These are phyloP conservation scores for Mythimna impura DNA, from an alignment of 2,888 invertebrate species.

Conservation along the genomic window DNA sequence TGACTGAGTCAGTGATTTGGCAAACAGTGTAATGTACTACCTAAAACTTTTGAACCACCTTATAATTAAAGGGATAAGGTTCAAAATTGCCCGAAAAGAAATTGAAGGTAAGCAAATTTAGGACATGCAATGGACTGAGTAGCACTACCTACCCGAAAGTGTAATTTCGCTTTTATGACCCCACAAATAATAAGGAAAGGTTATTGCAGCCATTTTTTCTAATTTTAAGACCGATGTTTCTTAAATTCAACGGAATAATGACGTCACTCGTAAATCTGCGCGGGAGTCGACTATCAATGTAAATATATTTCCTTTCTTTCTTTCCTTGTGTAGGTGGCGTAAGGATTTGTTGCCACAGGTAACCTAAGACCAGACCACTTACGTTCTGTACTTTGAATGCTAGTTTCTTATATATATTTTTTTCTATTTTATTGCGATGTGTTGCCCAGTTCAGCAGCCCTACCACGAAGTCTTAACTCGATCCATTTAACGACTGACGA, in stretches of 20 bases:
- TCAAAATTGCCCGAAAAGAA: conserved; percentile 5
- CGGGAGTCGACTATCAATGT: conserved; percentile 37
- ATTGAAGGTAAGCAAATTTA: conserved; percentile 4
- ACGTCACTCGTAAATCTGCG: conserved; percentile 47
- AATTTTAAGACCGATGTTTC: conserved; percentile 44
- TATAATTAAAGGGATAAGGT: background rate
- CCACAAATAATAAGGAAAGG: conserved; percentile 63
- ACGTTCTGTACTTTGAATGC: no score
- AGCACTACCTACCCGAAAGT: conserved; percentile 54
- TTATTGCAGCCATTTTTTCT: conserved; percentile 61
- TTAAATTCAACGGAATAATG: conserved; percentile 28
- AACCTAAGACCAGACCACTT: background rate
- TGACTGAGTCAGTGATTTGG: conserved; percentile 69
- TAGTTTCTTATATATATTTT: no score
- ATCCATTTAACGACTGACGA: no score
- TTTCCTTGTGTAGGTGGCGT: conserved; percentile 8
- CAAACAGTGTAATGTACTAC: conserved; percentile 41
- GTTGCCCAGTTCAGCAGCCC: no score
- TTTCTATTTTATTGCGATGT: no score
- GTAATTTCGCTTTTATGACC: conserved; percentile 65
- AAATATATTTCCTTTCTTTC: background rate
- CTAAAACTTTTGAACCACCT: background rate
- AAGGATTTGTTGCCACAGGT: conserved; percentile 25
- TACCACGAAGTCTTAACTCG: no score
- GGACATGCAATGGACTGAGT: conserved; percentile 7